phyloP scores from a whole-genome alignment of 1,140 invertebrate species.

The Meloidogyne hapla region DNA sequence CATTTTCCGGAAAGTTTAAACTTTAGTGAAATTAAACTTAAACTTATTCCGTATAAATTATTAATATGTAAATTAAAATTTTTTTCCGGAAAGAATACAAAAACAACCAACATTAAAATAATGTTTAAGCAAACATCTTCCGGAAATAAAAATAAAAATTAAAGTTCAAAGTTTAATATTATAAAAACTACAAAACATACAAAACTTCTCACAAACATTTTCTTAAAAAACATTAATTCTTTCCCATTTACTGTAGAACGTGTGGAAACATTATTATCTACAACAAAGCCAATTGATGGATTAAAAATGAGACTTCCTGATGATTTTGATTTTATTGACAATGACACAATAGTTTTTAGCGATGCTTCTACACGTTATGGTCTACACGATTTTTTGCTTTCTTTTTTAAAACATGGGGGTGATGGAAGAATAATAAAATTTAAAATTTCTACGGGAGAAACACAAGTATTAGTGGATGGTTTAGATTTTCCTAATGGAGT shows the following conservation, averaged over 20 bases:
- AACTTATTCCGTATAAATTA: too few species aligned
- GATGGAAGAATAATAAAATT: conserved; percentile 40
- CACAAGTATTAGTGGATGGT: conserved; percentile 28
- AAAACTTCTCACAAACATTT: too few species aligned
- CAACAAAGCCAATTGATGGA: conserved; percentile 27
- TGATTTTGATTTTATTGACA: conserved; percentile 39
- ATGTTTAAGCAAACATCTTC: background rate
- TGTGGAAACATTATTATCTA: conserved; percentile 28
- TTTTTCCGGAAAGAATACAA: background rate
- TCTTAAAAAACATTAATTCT: too few species aligned
- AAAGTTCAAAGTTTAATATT: too few species aligned
- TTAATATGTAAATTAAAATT: too few species aligned
- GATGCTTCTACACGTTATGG: conserved; percentile 35
- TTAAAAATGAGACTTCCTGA: conserved; percentile 27
- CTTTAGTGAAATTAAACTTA: too few species aligned
- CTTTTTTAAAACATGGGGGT: conserved; percentile 33
- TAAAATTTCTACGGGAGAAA: conserved; percentile 42
- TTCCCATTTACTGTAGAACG: conserved; percentile 22
- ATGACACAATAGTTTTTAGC: conserved; percentile 42
- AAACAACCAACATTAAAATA: background rate
- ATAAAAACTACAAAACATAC: too few species aligned
- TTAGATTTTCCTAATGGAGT: conserved; percentile 43
- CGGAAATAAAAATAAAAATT: too few species aligned
- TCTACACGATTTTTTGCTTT: conserved; percentile 17
- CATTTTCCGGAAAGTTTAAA: too few species aligned